These are phyloP conservation scores for Ctena decussata DNA, from an alignment of 2,888 invertebrate species.

Conservation along the genomic window DNA sequence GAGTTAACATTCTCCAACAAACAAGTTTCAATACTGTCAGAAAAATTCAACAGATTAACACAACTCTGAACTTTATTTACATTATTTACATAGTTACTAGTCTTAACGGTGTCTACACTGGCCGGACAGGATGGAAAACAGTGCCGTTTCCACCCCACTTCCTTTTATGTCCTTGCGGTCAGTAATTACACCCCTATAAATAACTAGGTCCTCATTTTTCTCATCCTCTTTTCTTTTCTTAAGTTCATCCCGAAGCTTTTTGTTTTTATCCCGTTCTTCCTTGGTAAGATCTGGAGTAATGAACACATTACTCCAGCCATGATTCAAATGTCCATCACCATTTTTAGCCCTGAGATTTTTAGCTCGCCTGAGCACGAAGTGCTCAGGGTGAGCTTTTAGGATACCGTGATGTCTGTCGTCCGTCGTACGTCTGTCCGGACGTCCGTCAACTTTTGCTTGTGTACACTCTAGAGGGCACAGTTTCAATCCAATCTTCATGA, in stretches of 20 bases:
- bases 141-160: neutral
- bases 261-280: conserved; percentile 10
- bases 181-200: conserved; percentile 6
- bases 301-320: conserved; percentile 17
- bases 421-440: no score
- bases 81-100: neutral
- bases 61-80: neutral
- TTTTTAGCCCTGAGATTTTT: neutral
- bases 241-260: neutral
- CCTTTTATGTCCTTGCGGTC: neutral
- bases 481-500: no score
- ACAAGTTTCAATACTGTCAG: no score
- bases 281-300: no score
- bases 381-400: no score
- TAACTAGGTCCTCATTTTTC: conserved; percentile 7
- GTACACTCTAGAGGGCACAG: no score
- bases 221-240: conserved; percentile 4
- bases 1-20: no score
- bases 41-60: no score
- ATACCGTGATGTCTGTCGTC: no score
- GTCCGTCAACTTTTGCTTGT: no score
- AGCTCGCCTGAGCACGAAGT: no score
- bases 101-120: neutral
- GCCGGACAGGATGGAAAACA: neutral
- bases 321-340: neutral